Evolutionary conservation across 2,888 invertebrate species (phyloP), one percentile per base, ranked within the genome.

Genomic region (Apocheima hispidaria): DNA sequence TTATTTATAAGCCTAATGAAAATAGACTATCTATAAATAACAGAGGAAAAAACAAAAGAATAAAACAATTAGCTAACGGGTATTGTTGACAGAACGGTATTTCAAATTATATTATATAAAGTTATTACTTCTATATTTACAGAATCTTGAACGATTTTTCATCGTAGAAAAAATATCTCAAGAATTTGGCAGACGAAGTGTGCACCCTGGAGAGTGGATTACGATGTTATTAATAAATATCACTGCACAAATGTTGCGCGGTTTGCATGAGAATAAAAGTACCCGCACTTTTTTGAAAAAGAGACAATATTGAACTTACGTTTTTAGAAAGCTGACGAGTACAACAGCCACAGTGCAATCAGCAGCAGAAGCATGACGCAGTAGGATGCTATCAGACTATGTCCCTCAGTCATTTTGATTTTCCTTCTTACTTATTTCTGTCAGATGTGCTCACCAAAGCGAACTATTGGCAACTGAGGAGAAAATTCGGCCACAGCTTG

Each of bases 381-480:
- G 81, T 95, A 96, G 50, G 96, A 96, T 53, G 95, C 94, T 66
- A 95, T 90, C 69, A 96, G 89, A 78, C 94, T 96, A 52, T 91
- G 90, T 60, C 95, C 94, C 83, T 96, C 96, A 63, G 88, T 63
- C 66, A 68, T 70, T 41, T 65, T 70, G 62, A 36, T 33, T 3
- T 41, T 60, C 43, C 26, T 36, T 49, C 40, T 40, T 46, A 33
- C 35, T 23, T 18, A 16, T 21, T 30, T 30, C 43, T 26, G 23
- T 35, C 23, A 41, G 43, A 64, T 77, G 77, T 72, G 75, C 65
- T 68, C 82, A 70, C 78, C 68, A 56, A 73, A 78, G 72, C 83
- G 83, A 65, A 76, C 71, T 77, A 72, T 72, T 67, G 78, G 71
- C 81, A 78, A 91, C 90, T 90, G 87, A 85, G 72, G 54, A 68